Percentiles rank a stretch among this genome's conserved stretches.
These are phyloP conservation scores for Augochlorella aurata DNA, from an alignment of 2,888 invertebrate genomes.

Conservation along the genomic window DNA sequence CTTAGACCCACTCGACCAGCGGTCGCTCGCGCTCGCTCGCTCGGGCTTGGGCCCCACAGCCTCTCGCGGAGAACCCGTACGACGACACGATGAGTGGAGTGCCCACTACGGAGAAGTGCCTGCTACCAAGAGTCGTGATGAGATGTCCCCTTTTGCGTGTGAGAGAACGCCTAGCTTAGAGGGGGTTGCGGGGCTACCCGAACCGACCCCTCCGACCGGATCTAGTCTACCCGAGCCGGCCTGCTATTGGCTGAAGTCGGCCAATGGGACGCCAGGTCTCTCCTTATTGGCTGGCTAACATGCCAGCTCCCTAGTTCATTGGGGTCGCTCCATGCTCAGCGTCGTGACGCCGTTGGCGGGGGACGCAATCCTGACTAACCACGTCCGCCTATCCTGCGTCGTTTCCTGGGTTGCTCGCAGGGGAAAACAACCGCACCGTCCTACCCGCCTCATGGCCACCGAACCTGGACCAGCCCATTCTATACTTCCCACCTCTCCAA, in stretches of 20 bases:
- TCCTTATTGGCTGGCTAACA: constrained; percentile 51
- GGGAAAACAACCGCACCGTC: constrained; percentile 14
- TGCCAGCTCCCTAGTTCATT: background rate
- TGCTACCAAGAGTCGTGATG: constrained; percentile 81
- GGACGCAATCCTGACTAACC: background rate
- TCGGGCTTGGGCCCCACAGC: constrained; percentile 74
- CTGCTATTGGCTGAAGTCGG: constrained; percentile 64
- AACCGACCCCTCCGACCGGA: constrained; percentile 46
- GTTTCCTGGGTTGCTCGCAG: constrained; percentile 14
- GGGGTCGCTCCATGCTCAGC: constrained; percentile 16
- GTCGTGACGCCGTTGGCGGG: constrained; percentile 43
- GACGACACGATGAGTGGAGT: constrained; percentile 81
- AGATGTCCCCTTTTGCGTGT: constrained; percentile 81
- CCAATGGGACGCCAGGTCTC: constrained; percentile 47
- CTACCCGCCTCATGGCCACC: constrained; percentile 50
- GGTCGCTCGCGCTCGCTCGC: constrained; percentile 72
- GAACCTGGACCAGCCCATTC: constrained; percentile 31
- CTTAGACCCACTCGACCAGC: constrained; percentile 81
- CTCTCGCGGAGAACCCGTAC: constrained; percentile 78
- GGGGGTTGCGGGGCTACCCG: constrained; percentile 52
- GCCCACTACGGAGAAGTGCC: constrained; percentile 81
- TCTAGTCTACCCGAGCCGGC: constrained; percentile 24
- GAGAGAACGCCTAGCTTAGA: constrained; percentile 72
- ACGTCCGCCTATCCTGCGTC: constrained; percentile 40
- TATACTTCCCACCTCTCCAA: background rate